A percentile compares a stretch with the other conserved stretches of the same genome.
Evolutionary conservation across 1,140 invertebrate genomes (phyloP).

Genomic region (Conus ventricosus): DNA sequence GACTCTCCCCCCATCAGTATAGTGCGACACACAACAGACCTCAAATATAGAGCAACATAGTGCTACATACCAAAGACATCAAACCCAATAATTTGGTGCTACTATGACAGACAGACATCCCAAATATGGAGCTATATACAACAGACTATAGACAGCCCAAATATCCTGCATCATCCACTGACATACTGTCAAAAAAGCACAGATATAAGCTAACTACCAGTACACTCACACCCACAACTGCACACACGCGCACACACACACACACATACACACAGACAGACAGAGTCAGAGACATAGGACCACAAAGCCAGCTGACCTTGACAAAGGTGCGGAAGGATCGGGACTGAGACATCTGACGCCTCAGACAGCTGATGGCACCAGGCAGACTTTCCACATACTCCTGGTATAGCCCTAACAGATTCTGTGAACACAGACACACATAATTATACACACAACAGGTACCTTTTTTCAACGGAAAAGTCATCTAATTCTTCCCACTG

Average conservation of each 20-base stretch:
- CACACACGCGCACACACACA: neutral
- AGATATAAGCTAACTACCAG: neutral
- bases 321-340: slow-evolving; percentile 41
- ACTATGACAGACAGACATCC: too few relatives aligned
- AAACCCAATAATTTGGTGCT: too few relatives aligned
- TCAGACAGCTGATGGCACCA: slow-evolving; percentile 39
- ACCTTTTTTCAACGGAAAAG: neutral
- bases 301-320: slow-evolving; percentile 20
- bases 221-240: neutral
- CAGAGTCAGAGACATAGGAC: neutral
- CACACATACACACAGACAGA: neutral
- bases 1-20: too few relatives aligned
- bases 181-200: neutral
- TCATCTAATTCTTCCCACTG: neutral
- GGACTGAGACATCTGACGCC: slow-evolving; percentile 40
- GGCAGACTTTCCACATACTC: slow-evolving; percentile 43
- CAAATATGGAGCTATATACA: too few relatives aligned
- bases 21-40: too few relatives aligned
- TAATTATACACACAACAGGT: neutral
- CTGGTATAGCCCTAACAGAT: slow-evolving; percentile 36
- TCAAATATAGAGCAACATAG: too few relatives aligned
- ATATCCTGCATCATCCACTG: too few relatives aligned
- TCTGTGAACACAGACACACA: slow-evolving; percentile 5
- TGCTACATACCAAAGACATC: too few relatives aligned
- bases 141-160: too few relatives aligned